These are phyloP conservation scores for Clamator glandarius DNA, from an alignment of 2,797 vertebrate genomes.

Conservation along the genomic window DNA sequence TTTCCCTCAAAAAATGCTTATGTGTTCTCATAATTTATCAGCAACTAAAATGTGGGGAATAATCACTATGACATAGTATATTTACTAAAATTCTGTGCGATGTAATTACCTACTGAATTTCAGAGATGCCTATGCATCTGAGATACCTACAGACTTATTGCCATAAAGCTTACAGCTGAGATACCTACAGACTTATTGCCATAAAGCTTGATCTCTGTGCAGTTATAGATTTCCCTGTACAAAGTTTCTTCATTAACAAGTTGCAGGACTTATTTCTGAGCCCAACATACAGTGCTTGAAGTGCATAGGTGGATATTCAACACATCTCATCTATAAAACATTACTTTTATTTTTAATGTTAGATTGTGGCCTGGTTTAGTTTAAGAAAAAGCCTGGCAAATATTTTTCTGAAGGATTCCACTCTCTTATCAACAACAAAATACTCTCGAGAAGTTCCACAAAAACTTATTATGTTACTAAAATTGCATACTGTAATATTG, in stretches of 20 bases:
- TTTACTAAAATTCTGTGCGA: not conserved
- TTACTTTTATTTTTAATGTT: not conserved
- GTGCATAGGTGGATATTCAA: not conserved
- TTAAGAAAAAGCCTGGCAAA: not conserved
- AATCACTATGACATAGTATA: not conserved
- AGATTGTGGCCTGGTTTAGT: not conserved
- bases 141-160: not conserved
- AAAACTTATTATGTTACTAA: not conserved
- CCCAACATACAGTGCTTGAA: not conserved
- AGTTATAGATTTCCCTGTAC: not conserved
- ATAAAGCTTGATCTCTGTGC: not conserved
- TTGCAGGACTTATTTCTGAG: not conserved
- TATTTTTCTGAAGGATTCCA: not conserved
- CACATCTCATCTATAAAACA: not conserved
- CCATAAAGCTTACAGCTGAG: not conserved
- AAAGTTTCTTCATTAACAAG: not conserved
- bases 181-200: not conserved
- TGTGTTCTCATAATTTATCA: not conserved
- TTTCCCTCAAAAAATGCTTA: not conserved
- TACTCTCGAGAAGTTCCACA: not conserved
- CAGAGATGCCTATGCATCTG: not conserved
- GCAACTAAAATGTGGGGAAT: not conserved
- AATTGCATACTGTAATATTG: not conserved
- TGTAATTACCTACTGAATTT: not conserved
- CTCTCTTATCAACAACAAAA: not conserved